phyloP scores from a whole-genome alignment of 2,888 invertebrate genomes.

The Drosophila dives region DNA sequence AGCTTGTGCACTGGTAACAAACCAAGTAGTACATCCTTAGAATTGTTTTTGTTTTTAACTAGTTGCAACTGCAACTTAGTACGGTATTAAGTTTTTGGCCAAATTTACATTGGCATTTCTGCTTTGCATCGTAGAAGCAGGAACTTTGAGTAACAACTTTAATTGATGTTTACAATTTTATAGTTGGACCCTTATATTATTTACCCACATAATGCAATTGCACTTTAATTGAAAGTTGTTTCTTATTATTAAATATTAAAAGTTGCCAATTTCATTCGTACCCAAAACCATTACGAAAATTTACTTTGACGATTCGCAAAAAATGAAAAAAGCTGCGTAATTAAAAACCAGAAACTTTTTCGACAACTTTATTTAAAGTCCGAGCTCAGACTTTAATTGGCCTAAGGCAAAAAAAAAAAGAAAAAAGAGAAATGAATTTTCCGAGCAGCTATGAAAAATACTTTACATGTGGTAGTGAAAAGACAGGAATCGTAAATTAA shows the following conservation, averaged over 20 bases:
- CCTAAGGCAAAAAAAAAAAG: neutral
- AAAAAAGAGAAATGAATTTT: slow-evolving; percentile 13
- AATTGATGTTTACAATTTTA: neutral
- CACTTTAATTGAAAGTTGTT: neutral
- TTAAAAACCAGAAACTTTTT: slow-evolving; percentile 11
- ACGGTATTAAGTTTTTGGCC: neutral
- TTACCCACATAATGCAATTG: neutral
- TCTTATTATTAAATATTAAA: neutral
- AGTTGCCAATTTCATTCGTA: too few relatives aligned
- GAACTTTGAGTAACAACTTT: neutral
- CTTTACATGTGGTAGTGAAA: slow-evolving; percentile 13
- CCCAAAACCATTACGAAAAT: neutral
- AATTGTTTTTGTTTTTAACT: neutral
- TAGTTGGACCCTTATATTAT: neutral
- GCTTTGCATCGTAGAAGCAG: neutral
- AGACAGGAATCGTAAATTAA: slow-evolving; percentile 62
- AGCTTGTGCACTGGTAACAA: neutral
- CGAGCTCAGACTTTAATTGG: slow-evolving; percentile 22
- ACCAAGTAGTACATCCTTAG: neutral
- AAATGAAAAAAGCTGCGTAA: neutral
- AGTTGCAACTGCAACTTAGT: neutral
- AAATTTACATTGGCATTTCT: neutral
- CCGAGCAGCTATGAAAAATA: slow-evolving; percentile 8
- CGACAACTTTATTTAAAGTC: slow-evolving; percentile 2
- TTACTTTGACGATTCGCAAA: neutral